Conservation (phyloP, 2,797 vertebrate species). For the Pachyuromys duprasi region DNA sequence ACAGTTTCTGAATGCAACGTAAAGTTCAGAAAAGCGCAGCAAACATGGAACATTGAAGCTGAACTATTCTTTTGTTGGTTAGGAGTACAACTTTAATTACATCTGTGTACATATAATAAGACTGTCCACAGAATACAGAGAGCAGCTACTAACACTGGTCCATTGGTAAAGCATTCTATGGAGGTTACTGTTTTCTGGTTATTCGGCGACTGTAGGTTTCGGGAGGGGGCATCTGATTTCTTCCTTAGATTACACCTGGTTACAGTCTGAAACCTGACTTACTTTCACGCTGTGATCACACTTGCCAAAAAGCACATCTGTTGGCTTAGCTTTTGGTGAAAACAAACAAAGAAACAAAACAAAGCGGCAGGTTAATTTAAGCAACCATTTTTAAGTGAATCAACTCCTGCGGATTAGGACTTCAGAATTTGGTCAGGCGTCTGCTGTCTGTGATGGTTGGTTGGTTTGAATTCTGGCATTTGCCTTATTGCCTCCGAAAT, state of each 20-base stretch:
- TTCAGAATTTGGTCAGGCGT: constrained; percentile 88
- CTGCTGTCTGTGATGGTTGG: constrained; percentile 85
- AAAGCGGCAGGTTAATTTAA: constrained; percentile 79
- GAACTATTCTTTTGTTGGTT: constrained; percentile 96
- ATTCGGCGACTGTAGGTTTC: constrained; percentile 91
- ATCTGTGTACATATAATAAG: constrained; percentile 98
- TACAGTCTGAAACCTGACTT: constrained; percentile 92
- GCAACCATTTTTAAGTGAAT: constrained; percentile 86
- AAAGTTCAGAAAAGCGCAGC: constrained; percentile 93
- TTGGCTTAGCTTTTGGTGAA: constrained; percentile 88
- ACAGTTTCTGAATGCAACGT: constrained; percentile 92
- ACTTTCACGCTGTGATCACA: constrained; percentile 88
- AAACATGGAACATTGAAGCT: constrained; percentile 97
- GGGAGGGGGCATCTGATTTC: constrained; percentile 89
- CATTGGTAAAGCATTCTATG: constrained; percentile 94
- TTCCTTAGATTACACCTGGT: constrained; percentile 94
- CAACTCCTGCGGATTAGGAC: constrained; percentile 83
- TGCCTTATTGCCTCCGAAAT: constrained; percentile 85
- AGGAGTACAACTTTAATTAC: constrained; percentile 99
- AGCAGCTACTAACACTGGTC: constrained; percentile 98
- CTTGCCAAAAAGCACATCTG: constrained; percentile 87
- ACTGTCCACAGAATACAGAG: constrained; percentile 97
- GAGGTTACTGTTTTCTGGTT: constrained; percentile 93
- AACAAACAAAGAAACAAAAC: constrained; percentile 59
- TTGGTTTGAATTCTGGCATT: constrained; percentile 79